A percentile compares a stretch with the other conserved stretches of the same genome.
These are phyloP conservation scores for Hipparchia semele DNA, from an alignment of 2,888 invertebrate genomes.

Conservation along the genomic window DNA sequence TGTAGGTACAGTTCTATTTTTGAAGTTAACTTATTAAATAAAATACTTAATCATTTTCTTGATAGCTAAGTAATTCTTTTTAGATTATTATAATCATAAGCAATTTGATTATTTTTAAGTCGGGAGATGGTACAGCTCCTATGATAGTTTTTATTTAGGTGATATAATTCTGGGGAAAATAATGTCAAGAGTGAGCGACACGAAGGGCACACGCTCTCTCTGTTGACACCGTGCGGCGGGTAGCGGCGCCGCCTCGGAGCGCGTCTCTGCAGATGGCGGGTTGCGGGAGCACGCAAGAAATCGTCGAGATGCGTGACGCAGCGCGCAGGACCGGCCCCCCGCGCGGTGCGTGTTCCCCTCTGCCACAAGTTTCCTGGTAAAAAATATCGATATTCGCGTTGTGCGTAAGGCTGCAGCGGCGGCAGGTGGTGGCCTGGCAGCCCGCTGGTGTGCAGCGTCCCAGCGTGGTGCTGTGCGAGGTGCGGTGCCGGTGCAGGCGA, in stretches of 20 bases:
- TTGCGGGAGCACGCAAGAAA: conserved; percentile 74
- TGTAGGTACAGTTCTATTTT: not conserved
- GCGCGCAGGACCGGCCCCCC: conserved; percentile 76
- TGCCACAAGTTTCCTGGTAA: conserved; percentile 54
- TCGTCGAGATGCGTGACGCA: conserved; percentile 80
- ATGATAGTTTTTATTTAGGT: too few relatives aligned
- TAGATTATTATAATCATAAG: too few relatives aligned
- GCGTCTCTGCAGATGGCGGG: conserved; percentile 74
- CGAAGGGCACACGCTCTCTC: conserved; percentile 39
- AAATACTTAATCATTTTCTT: too few relatives aligned
- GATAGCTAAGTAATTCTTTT: too few relatives aligned
- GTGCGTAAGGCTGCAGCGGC: conserved; percentile 70
- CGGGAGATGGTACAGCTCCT: too few relatives aligned
- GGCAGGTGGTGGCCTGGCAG: conserved; percentile 51
- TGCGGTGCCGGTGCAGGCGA: conserved; percentile 62
- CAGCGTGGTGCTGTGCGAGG: conserved; percentile 41
- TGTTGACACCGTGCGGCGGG: conserved; percentile 50
- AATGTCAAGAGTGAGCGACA: conserved; percentile 38
- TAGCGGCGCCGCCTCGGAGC: conserved; percentile 46
- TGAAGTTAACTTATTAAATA: too few relatives aligned
- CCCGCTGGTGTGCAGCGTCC: conserved; percentile 48
- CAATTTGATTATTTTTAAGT: too few relatives aligned
- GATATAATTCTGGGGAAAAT: not conserved
- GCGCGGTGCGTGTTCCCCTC: conserved; percentile 62
- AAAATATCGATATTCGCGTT: conserved; percentile 78